A percentile compares a stretch with the other conserved stretches of the same genome.
Conservation (phyloP, 1,140 invertebrate genomes). For the Ladona fulva region DNA sequence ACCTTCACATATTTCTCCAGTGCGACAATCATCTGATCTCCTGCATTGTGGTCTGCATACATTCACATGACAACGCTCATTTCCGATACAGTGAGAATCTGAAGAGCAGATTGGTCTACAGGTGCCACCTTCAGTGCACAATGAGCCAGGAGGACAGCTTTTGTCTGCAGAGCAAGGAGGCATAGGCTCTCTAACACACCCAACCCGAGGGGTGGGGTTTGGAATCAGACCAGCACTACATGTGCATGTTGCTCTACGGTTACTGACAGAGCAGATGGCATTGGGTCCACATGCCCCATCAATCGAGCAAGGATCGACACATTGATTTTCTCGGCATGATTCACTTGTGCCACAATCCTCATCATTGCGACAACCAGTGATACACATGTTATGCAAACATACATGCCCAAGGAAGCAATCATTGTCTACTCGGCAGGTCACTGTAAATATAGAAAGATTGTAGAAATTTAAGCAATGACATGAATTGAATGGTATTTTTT, state of each 20-base stretch:
- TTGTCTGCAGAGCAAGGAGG: conserved; percentile 58
- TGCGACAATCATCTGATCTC: conserved; percentile 67
- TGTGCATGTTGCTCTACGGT: conserved; percentile 71
- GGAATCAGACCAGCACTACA: conserved; percentile 69
- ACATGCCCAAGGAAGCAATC: conserved; percentile 87
- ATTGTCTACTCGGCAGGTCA: conserved; percentile 80
- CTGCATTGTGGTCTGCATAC: conserved; percentile 63
- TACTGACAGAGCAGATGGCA: conserved; percentile 65
- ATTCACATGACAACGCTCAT: conserved; percentile 59
- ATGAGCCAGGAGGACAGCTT: conserved; percentile 56
- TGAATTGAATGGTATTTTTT: not conserved
- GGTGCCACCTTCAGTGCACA: conserved; percentile 53
- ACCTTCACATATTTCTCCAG: conserved; percentile 73
- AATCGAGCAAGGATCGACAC: conserved; percentile 63
- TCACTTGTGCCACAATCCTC: conserved; percentile 77
- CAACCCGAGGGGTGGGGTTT: conserved; percentile 64
- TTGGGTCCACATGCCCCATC: conserved; percentile 74
- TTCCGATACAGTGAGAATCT: conserved; percentile 63
- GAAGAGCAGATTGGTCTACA: conserved; percentile 69
- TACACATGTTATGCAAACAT: conserved; percentile 73
- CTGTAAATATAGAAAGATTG: conserved; percentile 35
- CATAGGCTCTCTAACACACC: conserved; percentile 66
- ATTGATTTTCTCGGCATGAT: conserved; percentile 68
- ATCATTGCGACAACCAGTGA: conserved; percentile 74
- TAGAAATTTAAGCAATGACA: not conserved